Percentiles rank a stretch among this genome's conserved stretches.
phyloP scores from a whole-genome alignment of 2,888 invertebrate genomes.

The Willowsia nigromaculata region DNA sequence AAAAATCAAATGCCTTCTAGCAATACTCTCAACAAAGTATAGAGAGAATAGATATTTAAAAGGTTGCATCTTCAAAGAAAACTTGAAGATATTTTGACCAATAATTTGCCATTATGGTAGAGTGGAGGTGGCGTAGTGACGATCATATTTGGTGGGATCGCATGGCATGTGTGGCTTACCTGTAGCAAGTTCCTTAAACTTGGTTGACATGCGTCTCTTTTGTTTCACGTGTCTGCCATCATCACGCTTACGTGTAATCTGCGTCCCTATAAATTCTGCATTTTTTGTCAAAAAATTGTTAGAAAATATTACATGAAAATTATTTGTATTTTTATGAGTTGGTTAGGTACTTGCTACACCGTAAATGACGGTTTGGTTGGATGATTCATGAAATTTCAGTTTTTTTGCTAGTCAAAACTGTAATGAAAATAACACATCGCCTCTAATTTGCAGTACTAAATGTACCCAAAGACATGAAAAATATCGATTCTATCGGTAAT shows the following conservation, averaged over 20 bases:
- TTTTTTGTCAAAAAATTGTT: not conserved
- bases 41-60: too few relatives aligned
- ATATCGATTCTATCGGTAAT: too few relatives aligned
- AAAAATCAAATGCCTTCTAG: not conserved
- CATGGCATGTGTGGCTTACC: too few relatives aligned
- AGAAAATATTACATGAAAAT: not conserved
- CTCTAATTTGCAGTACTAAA: too few relatives aligned
- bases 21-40: too few relatives aligned
- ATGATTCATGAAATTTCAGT: conserved; percentile 3
- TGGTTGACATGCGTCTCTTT: not conserved
- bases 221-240: not conserved
- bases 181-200: conserved; percentile 16
- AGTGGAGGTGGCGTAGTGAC: not conserved
- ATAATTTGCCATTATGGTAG: not conserved
- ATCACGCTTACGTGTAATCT: not conserved
- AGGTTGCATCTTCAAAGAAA: too few relatives aligned
- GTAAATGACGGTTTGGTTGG: not conserved
- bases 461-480: too few relatives aligned
- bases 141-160: not conserved
- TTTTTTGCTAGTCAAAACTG: not conserved
- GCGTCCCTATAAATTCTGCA: not conserved
- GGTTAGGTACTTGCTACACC: not conserved
- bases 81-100: not conserved
- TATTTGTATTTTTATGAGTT: not conserved
- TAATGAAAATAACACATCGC: too few relatives aligned